Percentiles rank a stretch among this genome's conserved stretches.
Conservation (phyloP, 2,797 vertebrate genomes). For the Dromococcyx pavoninus region DNA sequence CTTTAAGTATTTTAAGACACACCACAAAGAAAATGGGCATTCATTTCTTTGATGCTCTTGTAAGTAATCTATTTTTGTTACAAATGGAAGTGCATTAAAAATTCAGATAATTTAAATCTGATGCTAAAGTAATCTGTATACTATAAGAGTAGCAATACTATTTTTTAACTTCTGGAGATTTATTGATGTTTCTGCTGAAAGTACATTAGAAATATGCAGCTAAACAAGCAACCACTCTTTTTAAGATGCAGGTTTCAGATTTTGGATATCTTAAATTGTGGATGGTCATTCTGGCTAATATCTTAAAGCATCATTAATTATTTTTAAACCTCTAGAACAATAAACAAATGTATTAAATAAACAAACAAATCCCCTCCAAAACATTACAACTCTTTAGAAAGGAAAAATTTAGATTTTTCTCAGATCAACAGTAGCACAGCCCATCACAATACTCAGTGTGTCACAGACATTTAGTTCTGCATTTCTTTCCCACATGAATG, state of each 20-base stretch:
- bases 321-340: not conserved
- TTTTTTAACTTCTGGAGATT: constrained; percentile 30
- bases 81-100: constrained; percentile 16
- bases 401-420: not conserved
- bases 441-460: not conserved
- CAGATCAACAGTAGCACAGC: not conserved
- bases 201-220: not conserved
- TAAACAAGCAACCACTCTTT: not conserved
- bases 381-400: not conserved
- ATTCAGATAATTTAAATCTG: constrained; percentile 8
- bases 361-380: not conserved
- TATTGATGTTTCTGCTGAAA: not conserved
- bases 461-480: not conserved
- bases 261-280: not conserved
- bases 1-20: not conserved
- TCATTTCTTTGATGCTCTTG: not conserved
- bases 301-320: not conserved
- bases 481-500: not conserved
- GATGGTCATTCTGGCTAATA: not conserved
- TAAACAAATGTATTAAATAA: not conserved
- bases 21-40: not conserved
- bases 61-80: constrained; percentile 1
- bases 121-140: not conserved
- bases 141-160: not conserved
- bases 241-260: constrained; percentile 2